Evolutionary conservation across 1,140 invertebrate species (phyloP), one percentile per base, ranked within the genome.

Genomic region (Pentalonia nigronervosa): DNA sequence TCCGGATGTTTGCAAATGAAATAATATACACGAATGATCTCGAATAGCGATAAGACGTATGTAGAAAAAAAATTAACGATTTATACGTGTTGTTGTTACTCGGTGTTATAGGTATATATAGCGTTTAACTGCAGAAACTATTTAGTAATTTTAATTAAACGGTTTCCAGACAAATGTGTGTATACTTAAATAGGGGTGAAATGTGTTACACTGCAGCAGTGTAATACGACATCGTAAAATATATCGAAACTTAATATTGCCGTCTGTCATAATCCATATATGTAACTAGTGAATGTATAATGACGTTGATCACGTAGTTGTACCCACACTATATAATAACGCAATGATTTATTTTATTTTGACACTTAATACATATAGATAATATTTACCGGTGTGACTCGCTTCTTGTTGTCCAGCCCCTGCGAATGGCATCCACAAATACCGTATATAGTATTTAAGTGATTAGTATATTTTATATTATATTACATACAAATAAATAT

Each of bases 1-100:
- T 17, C 60, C 60, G 60, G 60, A 76, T 76, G 60, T 76, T 76
- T 76, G 60, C n/a, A 76, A 76, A 76, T n/a, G 60, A n/a, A 76
- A 76, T 76, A 76, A 76, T 76, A 76, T 30, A n/a, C 14, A 76
- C n/a, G 30, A 17, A n/a, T 30, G 30, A 76, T 76, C n/a, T 76
- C 11, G n/a, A 76, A 14, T 34, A 3, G 14, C 60, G 60, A 76
- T 76, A 67, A 67, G 11, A 21, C 21, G 11, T 6, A 21, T 21
- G 25, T 4, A 30, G 30, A 30, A 67, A 67, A 76, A n/a, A 76
- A 76, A 76, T n/a, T 76, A 67, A 76, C 60, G 60, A 76, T n/a
- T 76, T 76, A 17, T 34, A 76, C n/a, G 30, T n/a, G 60, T 76
- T 30, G 1, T 48, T 7, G 50, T 20, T 53, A 20, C 48, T 4